Conservation (phyloP, 2,797 vertebrate species). For the Enteromius mattozi region DNA sequence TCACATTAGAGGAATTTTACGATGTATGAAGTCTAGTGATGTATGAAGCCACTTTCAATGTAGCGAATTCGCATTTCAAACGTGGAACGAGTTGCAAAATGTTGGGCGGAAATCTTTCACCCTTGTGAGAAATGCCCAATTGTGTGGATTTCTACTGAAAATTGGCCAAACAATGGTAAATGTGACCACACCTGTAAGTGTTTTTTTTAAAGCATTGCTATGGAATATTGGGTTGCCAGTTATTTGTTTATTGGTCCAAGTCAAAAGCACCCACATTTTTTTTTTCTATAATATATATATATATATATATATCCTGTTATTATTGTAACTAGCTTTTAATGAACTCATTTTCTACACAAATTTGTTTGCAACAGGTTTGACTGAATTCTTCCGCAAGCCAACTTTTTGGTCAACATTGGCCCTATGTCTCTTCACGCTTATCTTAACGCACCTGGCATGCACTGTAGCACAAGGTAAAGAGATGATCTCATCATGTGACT, state of each 20-base stretch:
- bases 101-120: not conserved
- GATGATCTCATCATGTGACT: conserved; percentile 11
- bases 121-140: not conserved
- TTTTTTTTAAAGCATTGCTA: not conserved
- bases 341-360: not conserved
- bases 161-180: not conserved
- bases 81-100: not conserved
- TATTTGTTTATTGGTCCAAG: not conserved
- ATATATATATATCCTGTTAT: not conserved
- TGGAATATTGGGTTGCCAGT: not conserved
- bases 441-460: not conserved
- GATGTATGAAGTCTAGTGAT: no score
- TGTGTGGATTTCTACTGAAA: not conserved
- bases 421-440: not conserved
- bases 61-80: not conserved
- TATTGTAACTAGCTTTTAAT: not conserved
- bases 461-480: not conserved
- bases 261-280: not conserved
- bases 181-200: not conserved
- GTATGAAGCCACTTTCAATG: not conserved
- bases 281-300: not conserved
- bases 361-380: not conserved
- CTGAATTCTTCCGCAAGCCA: not conserved
- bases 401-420: not conserved
- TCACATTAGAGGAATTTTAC: not conserved